Conservation (phyloP, 2,888 invertebrate genomes). For the Nomada goodeniana region DNA sequence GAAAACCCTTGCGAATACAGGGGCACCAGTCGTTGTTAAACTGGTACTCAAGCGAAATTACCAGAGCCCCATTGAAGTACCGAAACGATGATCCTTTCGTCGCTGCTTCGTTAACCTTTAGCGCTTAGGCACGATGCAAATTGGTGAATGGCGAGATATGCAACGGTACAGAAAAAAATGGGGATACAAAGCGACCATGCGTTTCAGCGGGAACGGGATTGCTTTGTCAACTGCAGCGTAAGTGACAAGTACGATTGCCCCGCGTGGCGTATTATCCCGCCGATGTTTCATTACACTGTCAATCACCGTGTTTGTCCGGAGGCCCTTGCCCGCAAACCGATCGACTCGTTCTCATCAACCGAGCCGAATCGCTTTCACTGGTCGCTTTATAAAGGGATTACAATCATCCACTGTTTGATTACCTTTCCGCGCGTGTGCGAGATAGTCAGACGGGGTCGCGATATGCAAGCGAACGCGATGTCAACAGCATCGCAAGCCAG, state of each 20-base stretch:
- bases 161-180: not conserved
- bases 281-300: constrained; percentile 65
- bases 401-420: constrained; percentile 73
- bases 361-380: constrained; percentile 60
- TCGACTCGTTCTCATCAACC: constrained; percentile 56
- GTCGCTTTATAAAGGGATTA: constrained; percentile 70
- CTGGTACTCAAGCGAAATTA: not conserved
- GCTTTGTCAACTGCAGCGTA: constrained; percentile 55
- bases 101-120: not conserved
- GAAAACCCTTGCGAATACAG: too few species aligned
- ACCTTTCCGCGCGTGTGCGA: constrained; percentile 63
- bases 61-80: not conserved
- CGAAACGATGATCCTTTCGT: not conserved
- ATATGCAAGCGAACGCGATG: constrained; percentile 42
- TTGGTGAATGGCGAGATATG: not conserved
- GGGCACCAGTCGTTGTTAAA: not conserved
- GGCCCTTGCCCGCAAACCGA: constrained; percentile 54
- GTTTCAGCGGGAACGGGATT: constrained; percentile 30
- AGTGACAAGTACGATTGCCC: constrained; percentile 57
- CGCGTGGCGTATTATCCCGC: constrained; percentile 47
- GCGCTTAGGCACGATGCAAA: not conserved
- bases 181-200: constrained; percentile 18
- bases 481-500: constrained; percentile 19
- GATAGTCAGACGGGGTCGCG: constrained; percentile 47
- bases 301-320: constrained; percentile 58